Evolutionary conservation across 1,140 invertebrate species (phyloP).

Genomic region (Archegozetes longisetosus): DNA sequence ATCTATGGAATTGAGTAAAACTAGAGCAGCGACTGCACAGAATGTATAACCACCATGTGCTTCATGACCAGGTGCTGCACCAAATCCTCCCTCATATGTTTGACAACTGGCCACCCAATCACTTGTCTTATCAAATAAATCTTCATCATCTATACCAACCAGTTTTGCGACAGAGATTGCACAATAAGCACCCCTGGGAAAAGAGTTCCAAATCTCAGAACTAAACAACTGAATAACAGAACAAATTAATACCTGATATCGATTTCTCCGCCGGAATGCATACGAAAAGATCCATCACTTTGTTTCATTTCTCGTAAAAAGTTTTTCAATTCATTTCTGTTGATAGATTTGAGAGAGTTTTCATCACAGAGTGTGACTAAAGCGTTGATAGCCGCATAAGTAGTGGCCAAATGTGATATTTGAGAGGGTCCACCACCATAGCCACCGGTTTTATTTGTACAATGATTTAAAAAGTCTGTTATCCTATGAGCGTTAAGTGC

Average conservation of each 20-base stretch:
- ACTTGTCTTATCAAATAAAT: conserved; percentile 65
- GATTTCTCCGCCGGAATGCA: conserved; percentile 84
- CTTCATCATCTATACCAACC: conserved; percentile 57
- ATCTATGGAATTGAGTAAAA: conserved; percentile 58
- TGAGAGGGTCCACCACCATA: conserved; percentile 89
- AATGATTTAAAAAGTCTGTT: conserved; percentile 39
- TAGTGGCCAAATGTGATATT: conserved; percentile 78
- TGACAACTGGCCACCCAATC: conserved; percentile 60
- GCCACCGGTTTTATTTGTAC: conserved; percentile 63
- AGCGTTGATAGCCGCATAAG: conserved; percentile 89
- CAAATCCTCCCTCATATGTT: conserved; percentile 96
- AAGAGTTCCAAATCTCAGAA: background rate
- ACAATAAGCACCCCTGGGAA: conserved; percentile 71
- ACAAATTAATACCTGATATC: conserved; percentile 45
- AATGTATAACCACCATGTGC: conserved; percentile 97
- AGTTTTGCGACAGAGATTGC: conserved; percentile 72
- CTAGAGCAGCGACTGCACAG: conserved; percentile 78
- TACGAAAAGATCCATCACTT: conserved; percentile 71
- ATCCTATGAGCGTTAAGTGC: conserved; percentile 24
- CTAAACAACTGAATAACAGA: background rate
- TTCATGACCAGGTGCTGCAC: conserved; percentile 80
- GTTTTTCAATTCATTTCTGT: conserved; percentile 49
- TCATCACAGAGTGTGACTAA: conserved; percentile 71
- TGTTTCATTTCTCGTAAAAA: conserved; percentile 60
- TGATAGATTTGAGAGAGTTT: conserved; percentile 68